These are phyloP conservation scores for Hylomyscus alleni DNA, from an alignment of 2,797 vertebrate species.

Conservation along the genomic window DNA sequence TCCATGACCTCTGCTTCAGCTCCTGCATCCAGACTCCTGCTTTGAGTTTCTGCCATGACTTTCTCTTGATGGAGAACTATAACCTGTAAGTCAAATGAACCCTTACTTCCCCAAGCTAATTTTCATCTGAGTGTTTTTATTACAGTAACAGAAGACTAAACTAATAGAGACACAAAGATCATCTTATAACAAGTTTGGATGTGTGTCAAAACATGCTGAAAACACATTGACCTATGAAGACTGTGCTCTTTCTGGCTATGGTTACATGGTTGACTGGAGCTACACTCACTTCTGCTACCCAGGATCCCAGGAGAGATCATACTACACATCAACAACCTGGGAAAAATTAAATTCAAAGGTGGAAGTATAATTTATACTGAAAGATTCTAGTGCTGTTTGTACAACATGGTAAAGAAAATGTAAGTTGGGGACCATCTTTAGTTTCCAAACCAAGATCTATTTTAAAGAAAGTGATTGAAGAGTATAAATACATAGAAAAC, in stretches of 20 bases:
- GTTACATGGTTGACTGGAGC: not conserved
- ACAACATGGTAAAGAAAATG: not conserved
- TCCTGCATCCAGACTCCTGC: not conserved
- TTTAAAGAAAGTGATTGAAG: not conserved
- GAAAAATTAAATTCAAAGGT: not conserved
- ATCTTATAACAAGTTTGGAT: not conserved
- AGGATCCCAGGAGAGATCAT: not conserved
- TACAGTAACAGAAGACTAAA: not conserved
- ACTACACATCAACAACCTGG: not conserved
- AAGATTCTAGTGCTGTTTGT: not conserved
- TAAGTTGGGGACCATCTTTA: not conserved
- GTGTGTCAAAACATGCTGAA: not conserved
- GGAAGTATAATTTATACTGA: not conserved
- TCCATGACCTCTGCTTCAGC: not conserved
- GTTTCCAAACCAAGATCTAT: not conserved
- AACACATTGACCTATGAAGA: not conserved
- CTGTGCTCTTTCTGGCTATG: not conserved
- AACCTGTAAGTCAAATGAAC: not conserved
- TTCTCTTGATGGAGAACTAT: not conserved
- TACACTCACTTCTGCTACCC: not conserved
- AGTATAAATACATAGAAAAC: not conserved
- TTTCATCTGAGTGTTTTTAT: not conserved
- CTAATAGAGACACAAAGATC: not conserved
- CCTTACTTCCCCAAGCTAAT: not conserved
- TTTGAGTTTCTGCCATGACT: not conserved